These are phyloP conservation scores for Drosophila paramelanica DNA, from an alignment of 2,888 invertebrate species.

Conservation along the genomic window DNA sequence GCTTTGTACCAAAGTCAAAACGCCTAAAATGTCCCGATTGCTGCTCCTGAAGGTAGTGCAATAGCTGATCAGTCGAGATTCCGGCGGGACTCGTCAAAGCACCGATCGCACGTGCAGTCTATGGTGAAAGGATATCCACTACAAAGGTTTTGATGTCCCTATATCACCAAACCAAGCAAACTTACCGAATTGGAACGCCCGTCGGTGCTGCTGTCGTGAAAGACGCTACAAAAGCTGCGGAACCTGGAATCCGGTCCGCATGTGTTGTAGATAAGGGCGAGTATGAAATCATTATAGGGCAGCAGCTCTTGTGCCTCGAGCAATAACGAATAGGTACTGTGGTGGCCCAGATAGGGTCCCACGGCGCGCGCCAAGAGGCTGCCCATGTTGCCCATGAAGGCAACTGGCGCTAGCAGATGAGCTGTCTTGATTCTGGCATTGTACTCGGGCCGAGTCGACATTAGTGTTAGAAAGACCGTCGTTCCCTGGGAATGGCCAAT, in stretches of 20 bases:
- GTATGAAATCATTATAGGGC: conserved; percentile 86
- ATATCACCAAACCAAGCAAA: accelerated
- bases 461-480: conserved; percentile 63
- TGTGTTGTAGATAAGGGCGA: conserved; percentile 83
- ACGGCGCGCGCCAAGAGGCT: conserved; percentile 84
- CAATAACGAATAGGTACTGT: conserved; percentile 51
- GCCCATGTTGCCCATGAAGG: conserved; percentile 86
- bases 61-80: conserved; percentile 68
- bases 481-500: conserved; percentile 81
- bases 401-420: conserved; percentile 77
- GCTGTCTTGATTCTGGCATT: conserved; percentile 73
- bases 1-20: conserved; percentile 62
- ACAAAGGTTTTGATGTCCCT: not conserved
- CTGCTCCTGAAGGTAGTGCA: conserved; percentile 74
- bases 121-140: not conserved
- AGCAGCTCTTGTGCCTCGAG: conserved; percentile 86
- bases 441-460: conserved; percentile 71
- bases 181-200: conserved; percentile 48
- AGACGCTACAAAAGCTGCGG: conserved; percentile 79
- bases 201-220: conserved; percentile 12
- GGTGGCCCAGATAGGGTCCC: conserved; percentile 78
- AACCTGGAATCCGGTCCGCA: conserved; percentile 82
- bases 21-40: conserved; percentile 63
- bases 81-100: conserved; percentile 67
- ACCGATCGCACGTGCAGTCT: conserved; percentile 36